Conservation (phyloP, 2,113 vertebrate genomes). For the Oryzias woworae region DNA sequence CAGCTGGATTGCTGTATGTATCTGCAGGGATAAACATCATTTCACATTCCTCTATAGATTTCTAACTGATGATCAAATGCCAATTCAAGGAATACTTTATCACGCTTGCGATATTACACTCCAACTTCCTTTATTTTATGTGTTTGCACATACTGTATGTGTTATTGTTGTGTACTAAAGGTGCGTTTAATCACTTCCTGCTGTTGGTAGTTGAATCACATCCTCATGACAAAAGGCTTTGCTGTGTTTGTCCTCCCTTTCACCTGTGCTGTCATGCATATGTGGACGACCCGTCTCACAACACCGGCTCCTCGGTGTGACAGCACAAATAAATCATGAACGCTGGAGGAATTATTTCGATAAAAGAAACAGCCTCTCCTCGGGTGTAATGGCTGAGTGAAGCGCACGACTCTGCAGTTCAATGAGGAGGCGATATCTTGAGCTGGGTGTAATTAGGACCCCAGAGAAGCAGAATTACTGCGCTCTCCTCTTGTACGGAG, state of each 20-base stretch:
- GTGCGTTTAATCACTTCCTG: not conserved
- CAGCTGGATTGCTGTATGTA: no score
- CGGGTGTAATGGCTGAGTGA: conserved; percentile 29
- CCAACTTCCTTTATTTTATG: no score
- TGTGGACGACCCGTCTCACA: conserved; percentile 10
- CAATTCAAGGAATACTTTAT: no score
- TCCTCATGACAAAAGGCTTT: not conserved
- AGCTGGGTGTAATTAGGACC: conserved; percentile 51
- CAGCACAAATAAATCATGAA: conserved; percentile 57
- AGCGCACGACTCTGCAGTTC: conserved; percentile 15
- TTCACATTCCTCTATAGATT: no score
- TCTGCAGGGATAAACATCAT: no score
- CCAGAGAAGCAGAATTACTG: conserved; percentile 58
- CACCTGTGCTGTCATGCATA: conserved; percentile 7
- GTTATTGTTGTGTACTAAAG: not conserved
- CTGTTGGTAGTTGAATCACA: not conserved
- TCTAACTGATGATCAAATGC: no score
- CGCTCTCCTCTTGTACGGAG: conserved; percentile 5
- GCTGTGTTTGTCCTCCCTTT: conserved; percentile 16
- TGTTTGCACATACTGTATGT: not conserved
- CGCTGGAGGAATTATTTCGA: conserved; percentile 39
- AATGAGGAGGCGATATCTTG: conserved; percentile 45
- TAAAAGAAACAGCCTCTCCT: conserved; percentile 45
- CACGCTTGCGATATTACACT: no score
- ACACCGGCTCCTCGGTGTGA: conserved; percentile 20